Base-by-base conservation (phyloP, 2,797 vertebrate genomes). In the Sebastolobus altivelis region DNA sequence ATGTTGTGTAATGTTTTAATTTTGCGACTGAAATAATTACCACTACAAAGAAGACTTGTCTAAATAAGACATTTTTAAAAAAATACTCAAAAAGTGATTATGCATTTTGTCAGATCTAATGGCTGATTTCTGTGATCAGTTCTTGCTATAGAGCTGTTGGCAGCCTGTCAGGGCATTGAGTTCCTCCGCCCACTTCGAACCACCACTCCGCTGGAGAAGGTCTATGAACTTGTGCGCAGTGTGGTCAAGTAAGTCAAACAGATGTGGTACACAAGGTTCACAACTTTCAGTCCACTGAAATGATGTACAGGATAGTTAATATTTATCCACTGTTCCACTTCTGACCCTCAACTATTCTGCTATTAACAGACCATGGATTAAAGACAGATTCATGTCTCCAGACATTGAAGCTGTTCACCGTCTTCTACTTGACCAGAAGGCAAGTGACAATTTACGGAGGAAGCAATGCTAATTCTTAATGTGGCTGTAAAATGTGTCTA, bases 341-440 rank as follows among this genome's bases (percentile, higher is more conserved):
- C n/a, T 79, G 58, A 22, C 59, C 68, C 56, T 79, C 22, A 63
- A 11, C 56, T 38, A 4, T 22, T 74, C 33, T 49, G 63, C 29
- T 3, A 77, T 0, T 78, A 79, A 68, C 87, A 99, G 99, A 85
- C 98, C 98, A 2, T 99, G 99, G 99, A 96, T 99, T 10, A 99
- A 98, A 94, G 99, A 99, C 90, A 97, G 98, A 79, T 99, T 99
- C 95, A 99, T 99, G 97, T 97, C 99, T 74, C 97, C 98, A 0
- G 99, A 99, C 80, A 99, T 99, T 0, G 98, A 99, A 87, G 97
- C 97, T 1, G 95, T 93, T 18, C 98, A 99, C 86, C 96, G 96
- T 74, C 95, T 99, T 55, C 95, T 99, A 0, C 87, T 98, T 16
- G 98, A 99, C 71, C 97, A 99, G 87, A 98, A 98, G 97, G 99